A percentile compares a stretch with the other conserved stretches of the same genome.
phyloP scores from a whole-genome alignment of 35 echinoderm and acorn worm genomes.

The Stichopus chloronotus region DNA sequence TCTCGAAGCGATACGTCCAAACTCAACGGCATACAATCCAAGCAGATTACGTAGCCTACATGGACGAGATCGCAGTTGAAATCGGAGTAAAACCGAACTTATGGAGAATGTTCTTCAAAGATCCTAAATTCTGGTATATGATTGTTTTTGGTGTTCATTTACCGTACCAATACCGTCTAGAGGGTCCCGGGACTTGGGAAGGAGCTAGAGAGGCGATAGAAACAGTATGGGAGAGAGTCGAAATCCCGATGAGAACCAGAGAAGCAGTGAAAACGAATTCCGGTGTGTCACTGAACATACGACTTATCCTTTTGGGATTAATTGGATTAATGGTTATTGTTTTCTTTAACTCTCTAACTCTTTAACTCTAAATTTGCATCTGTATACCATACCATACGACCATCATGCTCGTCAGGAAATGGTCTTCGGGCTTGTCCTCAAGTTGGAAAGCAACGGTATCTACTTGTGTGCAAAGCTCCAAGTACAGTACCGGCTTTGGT shows the following conservation, averaged over 20 bases:
- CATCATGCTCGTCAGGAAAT: too few species aligned
- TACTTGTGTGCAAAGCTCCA: too few species aligned
- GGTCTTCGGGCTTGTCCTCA: too few species aligned
- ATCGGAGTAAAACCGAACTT: conserved; percentile 81
- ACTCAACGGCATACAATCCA: conserved; percentile 82
- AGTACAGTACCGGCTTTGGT: too few species aligned
- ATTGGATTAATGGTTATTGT: background rate
- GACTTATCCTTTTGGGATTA: background rate
- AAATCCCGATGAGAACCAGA: conserved; percentile 63
- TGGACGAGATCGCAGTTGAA: conserved; percentile 71
- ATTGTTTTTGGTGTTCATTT: conserved; percentile 64
- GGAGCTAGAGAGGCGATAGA: conserved; percentile 75
- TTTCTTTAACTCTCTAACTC: background rate
- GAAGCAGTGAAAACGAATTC: background rate
- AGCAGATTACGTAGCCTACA: conserved; percentile 61
- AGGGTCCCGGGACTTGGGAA: conserved; percentile 67
- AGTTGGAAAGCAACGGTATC: too few species aligned
- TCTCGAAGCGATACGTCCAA: conserved; percentile 58
- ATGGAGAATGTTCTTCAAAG: conserved; percentile 58
- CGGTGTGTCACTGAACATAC: background rate
- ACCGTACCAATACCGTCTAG: conserved; percentile 75
- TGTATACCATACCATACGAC: too few species aligned
- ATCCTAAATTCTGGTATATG: conserved; percentile 67
- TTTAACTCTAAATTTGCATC: too few species aligned
- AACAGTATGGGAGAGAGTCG: conserved; percentile 73